phyloP scores from a whole-genome alignment of 1,140 invertebrate genomes.

The Papilio glaucus region DNA sequence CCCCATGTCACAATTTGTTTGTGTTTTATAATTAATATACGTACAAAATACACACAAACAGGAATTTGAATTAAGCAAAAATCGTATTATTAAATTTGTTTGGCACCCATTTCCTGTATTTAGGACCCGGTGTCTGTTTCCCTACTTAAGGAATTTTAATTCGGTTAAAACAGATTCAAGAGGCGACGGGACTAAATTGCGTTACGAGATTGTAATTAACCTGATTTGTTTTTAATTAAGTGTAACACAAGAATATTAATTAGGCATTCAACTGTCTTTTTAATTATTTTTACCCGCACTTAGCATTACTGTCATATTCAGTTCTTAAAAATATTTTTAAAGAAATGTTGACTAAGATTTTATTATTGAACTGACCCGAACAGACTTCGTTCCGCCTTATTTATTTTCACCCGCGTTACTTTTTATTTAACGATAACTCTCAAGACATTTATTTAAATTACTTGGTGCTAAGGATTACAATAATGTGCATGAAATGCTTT shows the following conservation, averaged over 20 bases:
- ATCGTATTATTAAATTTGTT: too few relatives aligned
- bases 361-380: too few relatives aligned
- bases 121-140: neutral
- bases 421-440: too few relatives aligned
- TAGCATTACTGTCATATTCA: neutral
- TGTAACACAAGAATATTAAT: conserved; percentile 3
- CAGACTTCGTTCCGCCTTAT: too few relatives aligned
- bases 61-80: too few relatives aligned
- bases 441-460: too few relatives aligned
- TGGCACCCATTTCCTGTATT: neutral
- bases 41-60: too few relatives aligned
- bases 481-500: too few relatives aligned
- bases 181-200: neutral
- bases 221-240: conserved; percentile 14
- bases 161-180: conserved; percentile 14
- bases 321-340: neutral
- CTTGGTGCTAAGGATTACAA: too few relatives aligned
- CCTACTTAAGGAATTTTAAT: conserved; percentile 9
- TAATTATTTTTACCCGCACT: neutral
- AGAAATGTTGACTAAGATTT: neutral
- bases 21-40: too few relatives aligned
- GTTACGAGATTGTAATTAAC: conserved; percentile 8
- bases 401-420: too few relatives aligned
- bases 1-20: too few relatives aligned
- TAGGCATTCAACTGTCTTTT: neutral